These are phyloP conservation scores for Mythimna albipuncta DNA, from an alignment of 2,888 invertebrate species.

Conservation along the genomic window DNA sequence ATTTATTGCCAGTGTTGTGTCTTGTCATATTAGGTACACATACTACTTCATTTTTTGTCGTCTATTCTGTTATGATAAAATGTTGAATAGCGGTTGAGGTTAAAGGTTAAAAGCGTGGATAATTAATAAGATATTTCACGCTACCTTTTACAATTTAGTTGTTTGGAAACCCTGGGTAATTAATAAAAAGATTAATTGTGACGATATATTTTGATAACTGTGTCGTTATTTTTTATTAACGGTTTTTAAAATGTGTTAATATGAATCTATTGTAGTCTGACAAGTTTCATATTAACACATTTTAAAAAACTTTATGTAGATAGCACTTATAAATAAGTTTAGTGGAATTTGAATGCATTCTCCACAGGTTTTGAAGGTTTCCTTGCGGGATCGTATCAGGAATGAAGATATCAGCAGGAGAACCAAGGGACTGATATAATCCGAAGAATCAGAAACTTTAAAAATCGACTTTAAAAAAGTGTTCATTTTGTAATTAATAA, in stretches of 20 bases:
- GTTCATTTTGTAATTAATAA: too few relatives aligned
- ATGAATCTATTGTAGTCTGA: too few relatives aligned
- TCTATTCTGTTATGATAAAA: conserved; percentile 14
- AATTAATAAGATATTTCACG: conserved; percentile 37
- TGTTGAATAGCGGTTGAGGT: conserved; percentile 5
- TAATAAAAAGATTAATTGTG: conserved; percentile 18
- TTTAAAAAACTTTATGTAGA: too few relatives aligned
- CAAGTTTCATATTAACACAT: too few relatives aligned
- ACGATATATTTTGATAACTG: not conserved
- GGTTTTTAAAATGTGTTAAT: not conserved
- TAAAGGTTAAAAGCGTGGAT: conserved; percentile 38
- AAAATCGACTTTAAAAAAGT: too few relatives aligned
- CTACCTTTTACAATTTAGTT: conserved; percentile 19
- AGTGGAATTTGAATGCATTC: too few relatives aligned
- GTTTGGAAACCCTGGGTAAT: not conserved
- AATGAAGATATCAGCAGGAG: too few relatives aligned
- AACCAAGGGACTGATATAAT: too few relatives aligned
- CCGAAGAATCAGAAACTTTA: too few relatives aligned
- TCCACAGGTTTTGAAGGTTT: too few relatives aligned
- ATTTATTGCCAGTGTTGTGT: conserved; percentile 9
- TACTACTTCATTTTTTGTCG: not conserved
- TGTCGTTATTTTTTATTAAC: not conserved
- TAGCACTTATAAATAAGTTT: too few relatives aligned
- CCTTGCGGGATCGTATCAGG: too few relatives aligned
- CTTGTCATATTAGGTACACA: conserved; percentile 13